Percentiles rank a stretch among this genome's conserved stretches.
Evolutionary conservation across 2,797 vertebrate species (phyloP).

Genomic region (Syngnathus acus): DNA sequence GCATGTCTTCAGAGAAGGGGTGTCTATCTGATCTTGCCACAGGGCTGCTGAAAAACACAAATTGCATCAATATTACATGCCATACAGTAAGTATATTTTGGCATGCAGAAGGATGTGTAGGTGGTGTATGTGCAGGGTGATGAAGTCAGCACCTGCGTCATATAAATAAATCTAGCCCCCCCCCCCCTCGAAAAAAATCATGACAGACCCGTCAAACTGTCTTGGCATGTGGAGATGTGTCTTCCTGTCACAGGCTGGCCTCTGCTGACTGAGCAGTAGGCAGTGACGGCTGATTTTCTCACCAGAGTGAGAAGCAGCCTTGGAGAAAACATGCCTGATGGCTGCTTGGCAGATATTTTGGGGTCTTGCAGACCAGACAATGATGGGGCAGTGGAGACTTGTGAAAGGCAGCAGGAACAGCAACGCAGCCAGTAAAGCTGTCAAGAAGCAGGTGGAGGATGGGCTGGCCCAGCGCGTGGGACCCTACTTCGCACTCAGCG

Average conservation of each 20-base stretch:
- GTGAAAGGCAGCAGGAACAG: constrained; percentile 42
- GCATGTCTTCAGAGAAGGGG: constrained; percentile 71
- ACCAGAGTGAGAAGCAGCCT: constrained; percentile 56
- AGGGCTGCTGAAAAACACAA: constrained; percentile 56
- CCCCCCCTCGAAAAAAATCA: constrained; percentile 16
- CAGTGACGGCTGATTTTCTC: constrained; percentile 54
- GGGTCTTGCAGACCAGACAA: constrained; percentile 54
- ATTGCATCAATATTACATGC: constrained; percentile 19
- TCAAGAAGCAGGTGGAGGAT: constrained; percentile 46
- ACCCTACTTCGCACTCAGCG: constrained; percentile 62
- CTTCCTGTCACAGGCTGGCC: constrained; percentile 56
- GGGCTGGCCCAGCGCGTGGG: constrained; percentile 65
- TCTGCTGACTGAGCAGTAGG: constrained; percentile 57
- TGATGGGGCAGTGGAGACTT: constrained; percentile 44
- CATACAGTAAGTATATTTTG: background rate
- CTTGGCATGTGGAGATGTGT: constrained; percentile 56
- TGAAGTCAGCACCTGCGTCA: constrained; percentile 15
- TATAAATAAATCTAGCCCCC: constrained; percentile 27
- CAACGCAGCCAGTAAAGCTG: constrained; percentile 50
- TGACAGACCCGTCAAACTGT: constrained; percentile 44
- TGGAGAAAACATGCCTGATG: constrained; percentile 63
- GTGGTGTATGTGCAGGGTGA: constrained; percentile 11
- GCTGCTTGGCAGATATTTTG: constrained; percentile 64
- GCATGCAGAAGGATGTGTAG: constrained; percentile 4
- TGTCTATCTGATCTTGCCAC: constrained; percentile 74